Evolutionary conservation across 2,113 vertebrate genomes (phyloP).

Genomic region (Thamnophis sirtalis): DNA sequence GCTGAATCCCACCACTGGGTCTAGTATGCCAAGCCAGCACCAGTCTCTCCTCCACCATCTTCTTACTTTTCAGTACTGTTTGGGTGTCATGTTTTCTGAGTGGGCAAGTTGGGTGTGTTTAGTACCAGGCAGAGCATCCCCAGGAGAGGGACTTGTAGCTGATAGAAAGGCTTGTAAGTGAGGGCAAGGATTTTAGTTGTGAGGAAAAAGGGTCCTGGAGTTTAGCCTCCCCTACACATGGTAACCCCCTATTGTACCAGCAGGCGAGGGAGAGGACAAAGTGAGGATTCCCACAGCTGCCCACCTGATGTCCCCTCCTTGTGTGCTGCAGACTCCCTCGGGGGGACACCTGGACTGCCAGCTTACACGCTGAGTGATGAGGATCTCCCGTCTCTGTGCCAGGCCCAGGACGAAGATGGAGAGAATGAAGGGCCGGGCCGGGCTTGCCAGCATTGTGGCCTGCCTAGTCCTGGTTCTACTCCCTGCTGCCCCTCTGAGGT

Average conservation of each 20-base stretch:
- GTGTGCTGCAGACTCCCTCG: slow-evolving; percentile 76
- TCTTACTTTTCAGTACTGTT: not conserved
- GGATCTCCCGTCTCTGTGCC: slow-evolving; percentile 76
- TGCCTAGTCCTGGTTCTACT: slow-evolving; percentile 69
- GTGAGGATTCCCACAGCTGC: not conserved
- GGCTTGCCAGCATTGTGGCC: slow-evolving; percentile 84
- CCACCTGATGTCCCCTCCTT: not conserved
- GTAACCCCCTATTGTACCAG: slow-evolving; percentile 16
- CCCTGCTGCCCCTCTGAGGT: slow-evolving; percentile 63
- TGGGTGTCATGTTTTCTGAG: not conserved
- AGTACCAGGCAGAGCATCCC: not conserved
- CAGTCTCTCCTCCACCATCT: not conserved
- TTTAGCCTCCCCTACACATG: not conserved
- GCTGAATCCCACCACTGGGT: not conserved
- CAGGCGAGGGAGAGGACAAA: slow-evolving; percentile 9
- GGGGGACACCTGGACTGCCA: slow-evolving; percentile 84
- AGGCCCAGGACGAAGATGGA: slow-evolving; percentile 61
- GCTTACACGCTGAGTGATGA: slow-evolving; percentile 85
- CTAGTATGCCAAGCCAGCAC: not conserved
- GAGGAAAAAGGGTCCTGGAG: not conserved
- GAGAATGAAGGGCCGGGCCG: slow-evolving; percentile 56
- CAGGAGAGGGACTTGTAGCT: not conserved
- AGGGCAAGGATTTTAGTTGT: not conserved
- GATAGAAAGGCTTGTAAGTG: not conserved
- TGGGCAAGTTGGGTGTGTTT: not conserved